Percentiles rank a stretch among this genome's conserved stretches.
Evolutionary conservation across 2,113 vertebrate species (phyloP).

Genomic region (Hirundichthys speculiger): DNA sequence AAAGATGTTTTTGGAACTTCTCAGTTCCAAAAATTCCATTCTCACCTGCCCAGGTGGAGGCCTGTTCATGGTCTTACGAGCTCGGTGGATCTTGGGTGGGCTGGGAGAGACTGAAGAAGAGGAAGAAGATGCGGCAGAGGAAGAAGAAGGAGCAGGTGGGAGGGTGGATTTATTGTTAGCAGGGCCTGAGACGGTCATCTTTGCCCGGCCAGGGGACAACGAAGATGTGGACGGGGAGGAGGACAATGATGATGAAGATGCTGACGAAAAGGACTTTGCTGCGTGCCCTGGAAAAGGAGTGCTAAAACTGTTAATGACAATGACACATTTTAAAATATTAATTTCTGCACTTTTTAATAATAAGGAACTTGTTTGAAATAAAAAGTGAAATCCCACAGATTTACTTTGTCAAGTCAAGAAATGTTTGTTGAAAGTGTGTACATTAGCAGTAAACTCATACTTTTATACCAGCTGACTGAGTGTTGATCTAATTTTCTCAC

Average conservation of each 20-base stretch:
- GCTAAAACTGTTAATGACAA: background rate
- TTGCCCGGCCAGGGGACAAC: conserved; percentile 82
- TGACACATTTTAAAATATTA: background rate
- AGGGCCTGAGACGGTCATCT: conserved; percentile 89
- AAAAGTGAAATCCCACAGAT: too few relatives aligned
- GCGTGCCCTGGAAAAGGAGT: conserved; percentile 78
- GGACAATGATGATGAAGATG: conserved; percentile 47
- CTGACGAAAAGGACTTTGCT: conserved; percentile 76
- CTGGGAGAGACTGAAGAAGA: conserved; percentile 65
- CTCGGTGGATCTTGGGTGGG: conserved; percentile 86
- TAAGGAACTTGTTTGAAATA: background rate
- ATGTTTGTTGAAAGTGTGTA: background rate
- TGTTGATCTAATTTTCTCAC: too few relatives aligned
- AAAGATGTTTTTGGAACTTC: background rate
- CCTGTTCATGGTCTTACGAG: conserved; percentile 91
- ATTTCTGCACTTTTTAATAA: background rate
- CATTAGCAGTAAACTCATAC: too few relatives aligned
- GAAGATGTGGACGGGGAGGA: conserved; percentile 77
- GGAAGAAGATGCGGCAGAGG: conserved; percentile 74
- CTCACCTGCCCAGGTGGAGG: conserved; percentile 83
- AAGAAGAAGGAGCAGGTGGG: conserved; percentile 74
- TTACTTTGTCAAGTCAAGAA: too few relatives aligned
- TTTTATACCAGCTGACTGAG: too few relatives aligned
- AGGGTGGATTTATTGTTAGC: conserved; percentile 79
- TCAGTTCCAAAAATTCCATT: background rate